Percentiles rank a stretch among this genome's conserved stretches.
These are phyloP conservation scores for Triplophysa rosa DNA, from an alignment of 2,113 vertebrate genomes.

Conservation along the genomic window DNA sequence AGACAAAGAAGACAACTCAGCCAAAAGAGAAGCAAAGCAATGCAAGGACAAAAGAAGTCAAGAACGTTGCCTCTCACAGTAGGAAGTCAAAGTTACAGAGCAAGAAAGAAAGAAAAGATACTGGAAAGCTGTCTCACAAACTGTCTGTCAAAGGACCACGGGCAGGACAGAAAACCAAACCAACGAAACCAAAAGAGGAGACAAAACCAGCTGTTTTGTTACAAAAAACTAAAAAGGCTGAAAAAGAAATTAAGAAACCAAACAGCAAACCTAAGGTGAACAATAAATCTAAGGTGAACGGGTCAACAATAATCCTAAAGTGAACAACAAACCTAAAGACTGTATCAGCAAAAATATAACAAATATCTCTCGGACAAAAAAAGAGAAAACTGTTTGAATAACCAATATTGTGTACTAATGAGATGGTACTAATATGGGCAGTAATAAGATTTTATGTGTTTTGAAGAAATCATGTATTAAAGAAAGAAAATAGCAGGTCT, in stretches of 20 bases:
- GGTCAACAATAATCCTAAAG: too few species aligned
- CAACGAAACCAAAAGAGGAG: conserved; percentile 17
- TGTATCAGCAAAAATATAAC: conserved; percentile 4
- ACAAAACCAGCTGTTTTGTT: conserved; percentile 2
- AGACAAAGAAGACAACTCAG: conserved; percentile 17
- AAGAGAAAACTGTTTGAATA: conserved; percentile 15
- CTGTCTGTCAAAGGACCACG: not conserved
- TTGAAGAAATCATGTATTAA: not conserved
- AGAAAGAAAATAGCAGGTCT: not conserved
- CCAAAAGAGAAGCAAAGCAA: conserved; percentile 28
- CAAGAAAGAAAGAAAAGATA: conserved; percentile 46
- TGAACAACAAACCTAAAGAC: not conserved
- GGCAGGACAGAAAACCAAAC: conserved; percentile 5
- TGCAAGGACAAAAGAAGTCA: conserved; percentile 1
- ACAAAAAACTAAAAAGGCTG: conserved; percentile 18
- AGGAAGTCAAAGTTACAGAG: conserved; percentile 18
- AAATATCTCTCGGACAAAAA: conserved; percentile 3
- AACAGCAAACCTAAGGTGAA: too few species aligned
- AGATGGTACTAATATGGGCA: not conserved
- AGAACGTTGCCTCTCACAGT: conserved; percentile 41
- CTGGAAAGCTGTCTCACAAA: not conserved
- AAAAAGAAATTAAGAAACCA: conserved; percentile 1
- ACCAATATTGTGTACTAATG: too few species aligned
- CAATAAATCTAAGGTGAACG: conserved; percentile 15
- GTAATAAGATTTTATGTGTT: too few species aligned